Conservation (phyloP, 2,113 vertebrate genomes). For the Caretta caretta region DNA sequence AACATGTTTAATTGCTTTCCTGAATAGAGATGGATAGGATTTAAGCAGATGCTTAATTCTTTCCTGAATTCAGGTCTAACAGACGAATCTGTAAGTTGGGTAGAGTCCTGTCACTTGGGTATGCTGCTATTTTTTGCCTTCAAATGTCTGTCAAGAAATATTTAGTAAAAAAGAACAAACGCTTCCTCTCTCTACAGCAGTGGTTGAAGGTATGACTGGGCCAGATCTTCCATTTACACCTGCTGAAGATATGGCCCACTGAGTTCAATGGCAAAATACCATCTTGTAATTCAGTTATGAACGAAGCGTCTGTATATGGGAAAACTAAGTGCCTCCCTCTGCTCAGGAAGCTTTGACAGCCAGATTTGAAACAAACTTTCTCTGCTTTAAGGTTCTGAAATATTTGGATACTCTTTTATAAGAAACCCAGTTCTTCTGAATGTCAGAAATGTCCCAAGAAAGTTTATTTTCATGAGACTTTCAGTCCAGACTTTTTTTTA, state of each 20-base stretch:
- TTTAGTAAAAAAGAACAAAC: background rate
- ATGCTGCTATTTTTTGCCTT: background rate
- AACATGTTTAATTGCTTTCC: background rate
- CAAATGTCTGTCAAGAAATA: background rate
- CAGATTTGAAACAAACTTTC: background rate
- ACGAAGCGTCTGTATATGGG: accelerated
- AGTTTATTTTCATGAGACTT: background rate
- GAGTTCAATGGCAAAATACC: background rate
- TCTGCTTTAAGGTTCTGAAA: background rate
- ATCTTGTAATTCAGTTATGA: background rate
- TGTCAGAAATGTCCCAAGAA: background rate
- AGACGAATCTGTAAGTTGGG: background rate
- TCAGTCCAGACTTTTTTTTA: background rate
- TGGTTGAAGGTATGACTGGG: background rate
- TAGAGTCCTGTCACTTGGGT: background rate
- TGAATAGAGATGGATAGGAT: background rate
- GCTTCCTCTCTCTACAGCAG: background rate
- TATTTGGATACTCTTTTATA: background rate
- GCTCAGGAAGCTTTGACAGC: background rate
- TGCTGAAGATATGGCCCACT: background rate
- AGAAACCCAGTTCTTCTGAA: background rate
- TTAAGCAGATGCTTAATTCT: background rate
- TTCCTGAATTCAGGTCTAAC: background rate
- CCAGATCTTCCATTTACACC: background rate
- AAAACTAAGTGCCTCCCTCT: background rate